A percentile compares a stretch with the other conserved stretches of the same genome.
These are phyloP conservation scores for Oegoconia quadripuncta DNA, from an alignment of 2,888 invertebrate genomes.

Conservation along the genomic window DNA sequence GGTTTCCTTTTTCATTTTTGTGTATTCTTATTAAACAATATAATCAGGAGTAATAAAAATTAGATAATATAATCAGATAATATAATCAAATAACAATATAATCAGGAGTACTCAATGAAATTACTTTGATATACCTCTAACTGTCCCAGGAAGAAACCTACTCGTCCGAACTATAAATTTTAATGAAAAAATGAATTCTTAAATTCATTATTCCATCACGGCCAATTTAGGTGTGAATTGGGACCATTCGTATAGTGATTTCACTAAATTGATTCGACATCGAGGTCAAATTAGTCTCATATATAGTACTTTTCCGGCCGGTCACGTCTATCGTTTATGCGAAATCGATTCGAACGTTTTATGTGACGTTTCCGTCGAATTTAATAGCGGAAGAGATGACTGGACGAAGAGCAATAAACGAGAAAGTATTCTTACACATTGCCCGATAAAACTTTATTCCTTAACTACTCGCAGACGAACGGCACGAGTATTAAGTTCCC, in stretches of 20 bases:
- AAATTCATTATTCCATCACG: neutral
- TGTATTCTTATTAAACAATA: too few relatives aligned
- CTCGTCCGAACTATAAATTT: neutral
- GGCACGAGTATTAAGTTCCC: conserved; percentile 28
- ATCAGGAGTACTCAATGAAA: too few relatives aligned
- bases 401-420: conserved; percentile 70
- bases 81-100: too few relatives aligned
- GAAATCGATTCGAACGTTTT: conserved; percentile 75
- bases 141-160: too few relatives aligned
- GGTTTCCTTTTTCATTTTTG: too few relatives aligned
- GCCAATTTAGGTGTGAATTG: conserved; percentile 1
- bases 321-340: conserved; percentile 75
- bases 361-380: conserved; percentile 73
- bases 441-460: conserved; percentile 64
- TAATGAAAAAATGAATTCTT: neutral
- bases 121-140: too few relatives aligned
- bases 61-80: too few relatives aligned
- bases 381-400: conserved; percentile 72
- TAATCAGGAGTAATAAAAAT: too few relatives aligned
- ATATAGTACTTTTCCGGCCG: conserved; percentile 51
- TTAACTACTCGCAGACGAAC: conserved; percentile 43
- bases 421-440: conserved; percentile 74
- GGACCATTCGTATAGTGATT: conserved; percentile 14
- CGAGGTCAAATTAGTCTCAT: conserved; percentile 56
- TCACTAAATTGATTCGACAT: conserved; percentile 35